Evolutionary conservation across 2,888 invertebrate species (phyloP).

Genomic region (Sympetrum striolatum): DNA sequence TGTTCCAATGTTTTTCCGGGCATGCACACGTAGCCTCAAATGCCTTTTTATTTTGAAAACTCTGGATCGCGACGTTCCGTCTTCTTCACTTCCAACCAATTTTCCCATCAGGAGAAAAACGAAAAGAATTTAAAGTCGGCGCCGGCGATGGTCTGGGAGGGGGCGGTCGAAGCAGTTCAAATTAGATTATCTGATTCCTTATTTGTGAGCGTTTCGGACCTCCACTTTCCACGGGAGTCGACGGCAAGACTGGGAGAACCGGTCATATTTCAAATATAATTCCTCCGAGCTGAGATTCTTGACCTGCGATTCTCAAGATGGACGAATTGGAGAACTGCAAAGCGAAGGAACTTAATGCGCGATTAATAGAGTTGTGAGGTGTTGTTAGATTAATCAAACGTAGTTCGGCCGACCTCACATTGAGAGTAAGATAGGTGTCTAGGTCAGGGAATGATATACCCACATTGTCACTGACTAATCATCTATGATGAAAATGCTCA

Average conservation of each 20-base stretch:
- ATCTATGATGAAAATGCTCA: too few relatives aligned
- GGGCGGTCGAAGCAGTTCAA: not conserved
- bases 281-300: slow-evolving; percentile 5
- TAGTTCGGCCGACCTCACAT: too few relatives aligned
- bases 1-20: not conserved
- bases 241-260: not conserved
- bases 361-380: too few relatives aligned
- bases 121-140: not conserved
- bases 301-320: slow-evolving; percentile 4
- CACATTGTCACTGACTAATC: too few relatives aligned
- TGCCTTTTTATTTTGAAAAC: not conserved
- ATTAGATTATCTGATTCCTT: not conserved
- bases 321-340: not conserved
- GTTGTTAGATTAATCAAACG: too few relatives aligned
- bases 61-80: not conserved
- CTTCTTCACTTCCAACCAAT: not conserved
- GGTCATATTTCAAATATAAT: slow-evolving; percentile 18
- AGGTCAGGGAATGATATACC: too few relatives aligned
- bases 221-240: not conserved
- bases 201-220: not conserved
- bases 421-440: too few relatives aligned
- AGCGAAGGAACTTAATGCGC: not conserved
- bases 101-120: not conserved
- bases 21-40: not conserved
- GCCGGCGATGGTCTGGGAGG: not conserved